Percentiles rank a stretch among this genome's conserved stretches.
These are phyloP conservation scores for Anhinga rufa DNA, from an alignment of 2,113 vertebrate genomes.

Conservation along the genomic window DNA sequence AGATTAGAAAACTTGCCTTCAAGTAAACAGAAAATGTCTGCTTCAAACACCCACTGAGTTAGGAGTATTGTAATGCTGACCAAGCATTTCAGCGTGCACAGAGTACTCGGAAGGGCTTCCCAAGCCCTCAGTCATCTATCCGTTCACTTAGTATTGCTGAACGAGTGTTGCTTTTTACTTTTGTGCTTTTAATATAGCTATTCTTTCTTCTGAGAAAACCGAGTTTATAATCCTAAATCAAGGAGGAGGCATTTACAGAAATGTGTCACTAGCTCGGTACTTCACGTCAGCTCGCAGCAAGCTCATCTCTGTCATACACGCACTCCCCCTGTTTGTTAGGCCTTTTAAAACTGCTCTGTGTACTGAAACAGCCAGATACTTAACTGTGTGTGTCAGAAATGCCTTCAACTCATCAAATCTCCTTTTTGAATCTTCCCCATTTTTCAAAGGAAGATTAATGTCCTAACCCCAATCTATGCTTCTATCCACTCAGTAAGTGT, in stretches of 20 bases:
- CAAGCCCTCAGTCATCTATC: not conserved
- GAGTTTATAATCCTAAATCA: not conserved
- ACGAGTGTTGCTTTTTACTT: not conserved
- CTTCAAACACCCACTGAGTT: not conserved
- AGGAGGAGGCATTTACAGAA: not conserved
- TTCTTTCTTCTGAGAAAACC: not conserved
- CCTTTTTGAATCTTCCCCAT: slow-evolving; percentile 12
- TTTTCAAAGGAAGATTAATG: slow-evolving; percentile 46
- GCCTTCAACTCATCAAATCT: slow-evolving; percentile 49
- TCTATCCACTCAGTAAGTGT: not conserved
- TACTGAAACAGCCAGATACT: not conserved
- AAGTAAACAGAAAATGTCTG: not conserved
- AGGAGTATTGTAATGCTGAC: not conserved
- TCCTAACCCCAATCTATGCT: slow-evolving; percentile 32
- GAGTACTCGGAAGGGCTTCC: not conserved
- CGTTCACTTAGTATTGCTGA: not conserved
- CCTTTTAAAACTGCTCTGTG: not conserved
- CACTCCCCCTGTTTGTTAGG: not conserved
- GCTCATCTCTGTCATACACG: not conserved
- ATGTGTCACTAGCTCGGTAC: not conserved
- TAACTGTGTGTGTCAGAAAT: slow-evolving; percentile 17
- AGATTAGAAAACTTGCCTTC: not conserved
- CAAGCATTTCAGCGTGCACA: not conserved
- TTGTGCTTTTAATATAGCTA: not conserved
- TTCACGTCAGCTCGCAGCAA: not conserved